Percentiles rank a stretch among this genome's conserved stretches.
Evolutionary conservation across 2,113 vertebrate species (phyloP).

Genomic region (Sakesphorus luctuosus): DNA sequence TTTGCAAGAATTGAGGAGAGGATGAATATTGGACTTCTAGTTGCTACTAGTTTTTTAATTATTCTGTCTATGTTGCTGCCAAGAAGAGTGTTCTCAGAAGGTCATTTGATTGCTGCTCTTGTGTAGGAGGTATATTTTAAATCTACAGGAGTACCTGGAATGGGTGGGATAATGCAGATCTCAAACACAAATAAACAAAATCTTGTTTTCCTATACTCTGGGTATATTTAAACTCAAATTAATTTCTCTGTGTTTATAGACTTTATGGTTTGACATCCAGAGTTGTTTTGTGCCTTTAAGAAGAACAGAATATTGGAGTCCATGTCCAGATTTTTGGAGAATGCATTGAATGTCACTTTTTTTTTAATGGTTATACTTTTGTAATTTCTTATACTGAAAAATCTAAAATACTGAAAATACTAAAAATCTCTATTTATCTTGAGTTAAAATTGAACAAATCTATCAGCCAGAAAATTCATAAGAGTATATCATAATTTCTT

Average conservation of each 20-base stretch:
- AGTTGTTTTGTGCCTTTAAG: neutral
- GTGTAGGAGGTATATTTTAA: neutral
- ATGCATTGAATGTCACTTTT: neutral
- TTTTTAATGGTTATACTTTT: neutral
- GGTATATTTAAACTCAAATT: neutral
- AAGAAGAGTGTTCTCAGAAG: neutral
- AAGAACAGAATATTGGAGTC: neutral
- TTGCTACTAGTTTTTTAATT: neutral
- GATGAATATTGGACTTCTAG: neutral
- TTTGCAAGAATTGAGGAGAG: neutral
- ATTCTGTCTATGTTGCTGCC: neutral
- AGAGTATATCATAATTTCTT: neutral
- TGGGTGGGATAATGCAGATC: neutral
- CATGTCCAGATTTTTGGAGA: neutral
- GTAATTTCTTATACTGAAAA: neutral
- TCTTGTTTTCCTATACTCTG: neutral
- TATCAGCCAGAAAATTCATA: neutral
- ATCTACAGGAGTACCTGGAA: neutral
- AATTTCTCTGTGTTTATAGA: neutral
- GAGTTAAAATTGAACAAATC: neutral
- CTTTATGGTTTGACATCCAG: neutral
- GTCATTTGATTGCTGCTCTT: neutral
- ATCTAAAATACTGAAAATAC: no score
- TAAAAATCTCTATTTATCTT: neutral
- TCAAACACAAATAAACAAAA: constrained; percentile 1